These are phyloP conservation scores for Ardeotis arabs DNA, from an alignment of 2,113 vertebrate genomes.

Conservation along the genomic window DNA sequence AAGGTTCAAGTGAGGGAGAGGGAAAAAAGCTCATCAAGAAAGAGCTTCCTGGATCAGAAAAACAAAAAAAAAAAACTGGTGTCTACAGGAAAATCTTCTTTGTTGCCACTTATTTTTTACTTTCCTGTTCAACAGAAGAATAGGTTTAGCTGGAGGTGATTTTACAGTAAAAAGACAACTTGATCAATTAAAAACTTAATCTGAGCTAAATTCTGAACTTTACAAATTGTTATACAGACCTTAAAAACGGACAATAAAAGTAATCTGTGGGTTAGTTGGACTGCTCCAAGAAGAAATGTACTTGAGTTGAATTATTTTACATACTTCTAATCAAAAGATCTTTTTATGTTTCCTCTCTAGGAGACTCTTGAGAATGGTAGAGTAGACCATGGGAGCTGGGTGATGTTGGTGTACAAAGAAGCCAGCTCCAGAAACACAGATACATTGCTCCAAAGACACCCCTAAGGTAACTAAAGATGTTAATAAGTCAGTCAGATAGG, in stretches of 20 bases:
- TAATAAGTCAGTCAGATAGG: background rate
- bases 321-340: background rate
- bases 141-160: background rate
- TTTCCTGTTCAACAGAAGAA: background rate
- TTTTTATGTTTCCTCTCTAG: background rate
- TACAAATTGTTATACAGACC: background rate
- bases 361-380: background rate
- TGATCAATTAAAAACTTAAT: background rate
- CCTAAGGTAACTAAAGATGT: background rate
- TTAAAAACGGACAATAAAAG: background rate
- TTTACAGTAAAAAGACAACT: background rate
- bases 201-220: background rate
- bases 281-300: background rate
- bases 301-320: background rate
- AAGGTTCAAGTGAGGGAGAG: background rate
- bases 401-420: background rate
- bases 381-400: background rate
- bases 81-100: background rate
- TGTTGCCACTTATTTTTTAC: background rate
- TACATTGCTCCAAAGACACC: background rate
- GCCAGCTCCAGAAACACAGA: background rate
- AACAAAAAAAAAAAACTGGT: background rate
- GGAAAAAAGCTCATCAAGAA: background rate
- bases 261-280: background rate
- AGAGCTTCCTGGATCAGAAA: background rate